These are phyloP conservation scores for Chrysomela aeneicollis DNA, from an alignment of 2,888 invertebrate species.

Conservation along the genomic window DNA sequence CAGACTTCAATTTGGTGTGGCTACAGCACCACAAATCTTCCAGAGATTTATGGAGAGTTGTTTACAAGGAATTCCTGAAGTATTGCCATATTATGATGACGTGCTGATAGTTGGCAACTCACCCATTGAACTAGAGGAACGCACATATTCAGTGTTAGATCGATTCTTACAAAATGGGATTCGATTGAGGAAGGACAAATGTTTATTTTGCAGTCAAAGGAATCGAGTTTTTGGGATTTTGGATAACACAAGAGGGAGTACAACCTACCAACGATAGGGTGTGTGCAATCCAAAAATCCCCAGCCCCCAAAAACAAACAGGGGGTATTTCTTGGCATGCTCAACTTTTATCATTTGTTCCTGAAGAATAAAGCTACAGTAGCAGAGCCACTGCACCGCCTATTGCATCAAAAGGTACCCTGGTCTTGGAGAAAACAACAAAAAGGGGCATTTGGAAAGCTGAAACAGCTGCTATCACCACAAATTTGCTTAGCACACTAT, in stretches of 20 bases:
- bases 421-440: background rate
- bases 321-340: background rate
- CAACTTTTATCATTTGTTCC: background rate
- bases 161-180: background rate
- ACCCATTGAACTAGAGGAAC: background rate
- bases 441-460: background rate
- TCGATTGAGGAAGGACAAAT: conserved; percentile 5
- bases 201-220: conserved; percentile 4
- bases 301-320: background rate
- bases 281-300: background rate
- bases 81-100: conserved; percentile 18
- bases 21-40: too few species aligned
- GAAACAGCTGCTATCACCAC: background rate
- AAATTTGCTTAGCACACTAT: background rate
- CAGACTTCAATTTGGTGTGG: too few species aligned
- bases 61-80: conserved; percentile 20
- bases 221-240: conserved; percentile 11
- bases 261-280: background rate
- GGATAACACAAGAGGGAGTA: conserved; percentile 2
- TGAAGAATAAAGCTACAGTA: background rate
- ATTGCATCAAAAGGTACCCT: background rate
- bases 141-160: conserved; percentile 6
- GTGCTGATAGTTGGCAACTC: conserved; percentile 14
- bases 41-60: conserved; percentile 21
- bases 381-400: background rate